A percentile compares a stretch with the other conserved stretches of the same genome.
Conservation (phyloP, 2,888 invertebrate genomes). For the Ormyrus pomaceus region DNA sequence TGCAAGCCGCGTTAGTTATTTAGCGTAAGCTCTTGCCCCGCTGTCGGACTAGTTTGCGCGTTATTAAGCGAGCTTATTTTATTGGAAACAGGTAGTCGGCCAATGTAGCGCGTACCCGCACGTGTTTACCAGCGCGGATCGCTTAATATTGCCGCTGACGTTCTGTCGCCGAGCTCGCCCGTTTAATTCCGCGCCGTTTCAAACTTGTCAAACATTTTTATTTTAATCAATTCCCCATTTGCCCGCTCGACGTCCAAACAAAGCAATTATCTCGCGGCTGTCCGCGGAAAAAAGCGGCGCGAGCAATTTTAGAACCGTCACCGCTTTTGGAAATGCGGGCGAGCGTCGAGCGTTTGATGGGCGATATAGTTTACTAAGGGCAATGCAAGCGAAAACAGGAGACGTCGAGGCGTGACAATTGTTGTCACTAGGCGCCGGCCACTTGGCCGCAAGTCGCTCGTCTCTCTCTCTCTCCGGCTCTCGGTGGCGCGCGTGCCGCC, state of each 20-base stretch:
- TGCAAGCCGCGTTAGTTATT: constrained; percentile 48
- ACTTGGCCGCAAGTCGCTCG: constrained; percentile 62
- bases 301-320: background rate
- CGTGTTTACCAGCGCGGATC: constrained; percentile 52
- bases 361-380: constrained; percentile 36
- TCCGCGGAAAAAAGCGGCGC: background rate
- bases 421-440: constrained; percentile 57
- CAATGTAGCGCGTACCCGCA: constrained; percentile 47
- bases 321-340: too few species aligned
- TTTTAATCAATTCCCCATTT: background rate
- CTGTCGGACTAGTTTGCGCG: constrained; percentile 61
- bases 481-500: constrained; percentile 58
- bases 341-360: background rate
- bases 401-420: constrained; percentile 57
- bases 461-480: constrained; percentile 60
- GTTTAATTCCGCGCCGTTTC: constrained; percentile 30
- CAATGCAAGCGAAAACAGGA: constrained; percentile 40
- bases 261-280: constrained; percentile 11
- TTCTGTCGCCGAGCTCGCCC: constrained; percentile 28
- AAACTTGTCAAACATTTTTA: constrained; percentile 39
- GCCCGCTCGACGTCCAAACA: too few species aligned
- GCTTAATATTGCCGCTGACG: constrained; percentile 57
- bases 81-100: constrained; percentile 63
- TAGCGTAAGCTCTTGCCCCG: constrained; percentile 47
- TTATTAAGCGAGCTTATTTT: constrained; percentile 65